These are phyloP conservation scores for Laticauda colubrina DNA, from an alignment of 2,113 vertebrate species.

Conservation along the genomic window DNA sequence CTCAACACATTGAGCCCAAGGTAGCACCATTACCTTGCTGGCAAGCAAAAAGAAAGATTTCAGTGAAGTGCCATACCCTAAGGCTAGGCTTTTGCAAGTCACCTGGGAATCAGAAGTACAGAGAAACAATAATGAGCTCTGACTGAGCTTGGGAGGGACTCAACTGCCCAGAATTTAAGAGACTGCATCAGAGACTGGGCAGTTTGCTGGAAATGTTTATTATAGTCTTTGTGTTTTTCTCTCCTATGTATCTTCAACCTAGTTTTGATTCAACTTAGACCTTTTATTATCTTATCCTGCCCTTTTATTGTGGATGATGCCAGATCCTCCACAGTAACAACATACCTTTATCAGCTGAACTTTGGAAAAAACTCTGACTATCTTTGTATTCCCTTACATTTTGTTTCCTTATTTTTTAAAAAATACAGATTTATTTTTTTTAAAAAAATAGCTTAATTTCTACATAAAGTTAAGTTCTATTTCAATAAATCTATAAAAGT, in stretches of 20 bases:
- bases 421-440: background rate
- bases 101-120: background rate
- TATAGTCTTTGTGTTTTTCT: background rate
- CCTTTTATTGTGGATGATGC: background rate
- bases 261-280: background rate
- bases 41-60: background rate
- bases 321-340: background rate
- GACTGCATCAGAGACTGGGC: background rate
- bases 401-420: background rate
- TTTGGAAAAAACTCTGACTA: background rate
- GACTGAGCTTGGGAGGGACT: background rate
- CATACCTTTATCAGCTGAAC: background rate
- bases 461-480: background rate
- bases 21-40: background rate
- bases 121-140: background rate
- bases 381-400: background rate
- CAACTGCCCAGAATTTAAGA: background rate
- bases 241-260: background rate
- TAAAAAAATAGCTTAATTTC: background rate
- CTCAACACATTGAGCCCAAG: background rate
- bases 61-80: background rate
- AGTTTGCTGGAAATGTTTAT: background rate
- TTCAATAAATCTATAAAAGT: background rate
- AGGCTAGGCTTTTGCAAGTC: background rate
- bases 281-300: background rate